Evolutionary conservation across 2,888 invertebrate species (phyloP).

Genomic region (Ormyrus rosae): DNA sequence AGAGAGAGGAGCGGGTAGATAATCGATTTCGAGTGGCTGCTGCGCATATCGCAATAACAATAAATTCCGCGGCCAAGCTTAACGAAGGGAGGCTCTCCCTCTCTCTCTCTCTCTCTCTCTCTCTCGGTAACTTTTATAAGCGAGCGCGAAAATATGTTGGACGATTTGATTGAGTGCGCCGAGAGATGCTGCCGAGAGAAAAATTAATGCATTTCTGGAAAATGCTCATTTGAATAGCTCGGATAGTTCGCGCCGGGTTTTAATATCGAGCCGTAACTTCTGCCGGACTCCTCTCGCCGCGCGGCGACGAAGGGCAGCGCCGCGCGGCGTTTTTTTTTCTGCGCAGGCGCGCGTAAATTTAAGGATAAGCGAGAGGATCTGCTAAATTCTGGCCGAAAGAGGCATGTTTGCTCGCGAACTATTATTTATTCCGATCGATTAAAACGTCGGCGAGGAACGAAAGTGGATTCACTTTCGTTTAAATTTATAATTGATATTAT

Average conservation of each 20-base stretch:
- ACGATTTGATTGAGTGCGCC: conserved; percentile 18
- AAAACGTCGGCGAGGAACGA: too few relatives aligned
- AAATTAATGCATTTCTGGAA: conserved; percentile 36
- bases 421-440: too few relatives aligned
- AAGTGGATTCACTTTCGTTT: too few relatives aligned
- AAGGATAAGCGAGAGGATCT: too few relatives aligned
- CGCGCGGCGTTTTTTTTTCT: too few relatives aligned
- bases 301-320: too few relatives aligned
- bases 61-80: conserved; percentile 34
- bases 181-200: background rate
- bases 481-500: too few relatives aligned
- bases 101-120: background rate
- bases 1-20: background rate
- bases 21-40: conserved; percentile 45
- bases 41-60: conserved; percentile 48
- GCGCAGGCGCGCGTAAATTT: too few relatives aligned
- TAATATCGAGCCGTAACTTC: conserved; percentile 1
- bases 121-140: conserved; percentile 43
- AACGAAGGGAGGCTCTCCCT: background rate
- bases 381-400: too few relatives aligned
- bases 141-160: background rate
- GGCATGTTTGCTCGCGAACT: too few relatives aligned
- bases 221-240: conserved; percentile 1
- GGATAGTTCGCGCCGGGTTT: background rate
- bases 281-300: too few relatives aligned